Conservation (phyloP, 2,888 invertebrate species). For the Siphonodentalium dalli region DNA sequence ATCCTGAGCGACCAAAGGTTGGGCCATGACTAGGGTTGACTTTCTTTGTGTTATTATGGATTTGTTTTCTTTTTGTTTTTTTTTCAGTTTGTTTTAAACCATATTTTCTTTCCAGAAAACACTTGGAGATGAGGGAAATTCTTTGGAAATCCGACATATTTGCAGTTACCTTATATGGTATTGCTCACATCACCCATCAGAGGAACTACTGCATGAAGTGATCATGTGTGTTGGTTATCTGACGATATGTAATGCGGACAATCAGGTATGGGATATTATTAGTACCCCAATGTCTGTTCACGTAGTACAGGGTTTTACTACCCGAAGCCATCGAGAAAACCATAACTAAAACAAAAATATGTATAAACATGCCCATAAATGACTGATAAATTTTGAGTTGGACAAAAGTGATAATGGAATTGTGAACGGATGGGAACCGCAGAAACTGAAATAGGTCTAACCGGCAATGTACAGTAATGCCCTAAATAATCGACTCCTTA, state of each 20-base stretch:
- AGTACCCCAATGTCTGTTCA: too few species aligned
- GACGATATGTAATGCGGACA: conserved; percentile 79
- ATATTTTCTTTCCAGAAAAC: conserved; percentile 58
- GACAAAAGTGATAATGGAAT: too few species aligned
- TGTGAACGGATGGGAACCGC: too few species aligned
- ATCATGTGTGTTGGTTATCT: conserved; percentile 84
- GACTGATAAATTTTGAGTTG: too few species aligned
- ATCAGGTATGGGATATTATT: conserved; percentile 81
- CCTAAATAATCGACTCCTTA: too few species aligned
- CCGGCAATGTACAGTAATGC: too few species aligned
- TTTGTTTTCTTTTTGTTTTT: neutral
- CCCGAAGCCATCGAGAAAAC: too few species aligned
- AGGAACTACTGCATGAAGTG: conserved; percentile 79
- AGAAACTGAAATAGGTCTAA: too few species aligned
- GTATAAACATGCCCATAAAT: too few species aligned
- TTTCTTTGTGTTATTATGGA: neutral
- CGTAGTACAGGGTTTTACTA: too few species aligned
- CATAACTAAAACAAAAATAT: too few species aligned
- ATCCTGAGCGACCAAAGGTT: too few species aligned
- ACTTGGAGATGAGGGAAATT: conserved; percentile 83
- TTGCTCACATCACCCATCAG: conserved; percentile 52
- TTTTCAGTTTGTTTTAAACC: neutral
- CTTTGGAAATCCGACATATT: conserved; percentile 86
- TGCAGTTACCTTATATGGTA: conserved; percentile 81
- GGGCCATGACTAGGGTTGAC: neutral